Base-by-base conservation (phyloP, 2,888 invertebrate species). In the Caenorhabditis parvicauda region DNA sequence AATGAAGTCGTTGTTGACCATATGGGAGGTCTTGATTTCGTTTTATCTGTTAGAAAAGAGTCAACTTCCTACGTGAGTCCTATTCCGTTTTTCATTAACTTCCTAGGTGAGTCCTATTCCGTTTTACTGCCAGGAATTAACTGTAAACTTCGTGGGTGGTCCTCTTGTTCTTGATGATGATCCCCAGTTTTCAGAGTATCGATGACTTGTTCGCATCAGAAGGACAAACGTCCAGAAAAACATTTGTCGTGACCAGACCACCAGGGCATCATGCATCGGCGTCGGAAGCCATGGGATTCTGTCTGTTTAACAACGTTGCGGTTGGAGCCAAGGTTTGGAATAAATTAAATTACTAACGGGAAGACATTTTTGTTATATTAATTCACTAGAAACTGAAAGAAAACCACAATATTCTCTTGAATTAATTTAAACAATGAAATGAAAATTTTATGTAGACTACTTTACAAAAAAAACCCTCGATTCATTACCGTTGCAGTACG, bases 281-380 rank as follows among this genome's bases (percentile, higher is more conserved):
- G 41, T 90, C 90, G 9, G 65, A 66, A 32, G 70, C 75, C 12
- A 74, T 76, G 79, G 98, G 98, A 52, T 98, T 98, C 85, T 98
- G 98, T 84, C 95, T 94, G 86, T 96, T 98, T 85, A 98, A 98
- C 86, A 92, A 92, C 54, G 89, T 98, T 55, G 93, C 94, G 43
- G 89, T 98, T 74, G 94, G 95, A 46, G 92, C 95, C 0, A 67
- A 69, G 46, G 63, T 69, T 17, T n/a, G 9, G 14, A 6, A 3
- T 12, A 35, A 9, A 25, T 14, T 6, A 17, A n/a, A n/a, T n/a
- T n/a, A n/a, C n/a, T 4, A 12, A 17, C 19, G 1, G 19, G 32
- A 9, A 32, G 21, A 21, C 7, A 44, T 5, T 9, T 6, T 17
- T 38, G 3, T 38, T 21, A 38, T 38, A 3, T 39, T 44, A 44